phyloP scores from a whole-genome alignment of 2,113 vertebrate species.

The Andinoacara biseriatus region DNA sequence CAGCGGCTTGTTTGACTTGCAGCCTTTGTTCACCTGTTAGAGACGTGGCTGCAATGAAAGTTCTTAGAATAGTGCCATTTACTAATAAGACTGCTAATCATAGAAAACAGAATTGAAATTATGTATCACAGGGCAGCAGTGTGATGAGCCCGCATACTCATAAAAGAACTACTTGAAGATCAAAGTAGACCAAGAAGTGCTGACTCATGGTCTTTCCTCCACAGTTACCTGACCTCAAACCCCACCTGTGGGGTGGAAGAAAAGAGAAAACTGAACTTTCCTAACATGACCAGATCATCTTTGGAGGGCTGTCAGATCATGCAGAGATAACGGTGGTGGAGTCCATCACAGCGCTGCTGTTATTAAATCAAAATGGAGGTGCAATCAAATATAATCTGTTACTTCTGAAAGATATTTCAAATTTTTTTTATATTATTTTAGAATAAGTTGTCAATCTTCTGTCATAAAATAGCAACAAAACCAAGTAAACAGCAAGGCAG shows the following conservation, averaged over 20 bases:
- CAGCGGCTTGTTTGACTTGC: neutral
- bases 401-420: too few species aligned
- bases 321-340: neutral
- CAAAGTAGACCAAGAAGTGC: neutral
- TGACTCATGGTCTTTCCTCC: neutral
- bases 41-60: neutral
- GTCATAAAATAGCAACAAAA: neutral
- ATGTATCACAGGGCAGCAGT: neutral
- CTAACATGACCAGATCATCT: neutral
- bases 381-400: neutral
- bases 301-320: neutral
- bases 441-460: neutral
- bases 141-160: neutral
- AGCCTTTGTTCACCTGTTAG: neutral
- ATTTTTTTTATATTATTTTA: too few species aligned
- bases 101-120: neutral
- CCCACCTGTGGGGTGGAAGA: neutral
- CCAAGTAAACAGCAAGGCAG: neutral
- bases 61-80: neutral
- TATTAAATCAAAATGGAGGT: neutral
- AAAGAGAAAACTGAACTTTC: neutral
- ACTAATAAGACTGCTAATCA: neutral
- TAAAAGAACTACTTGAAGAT: slow-evolving; percentile 2
- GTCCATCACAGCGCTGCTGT: neutral
- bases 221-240: slow-evolving; percentile 1